Evolutionary conservation across 1,140 invertebrate species (phyloP).

Genomic region (Aphaenogaster floridana): DNA sequence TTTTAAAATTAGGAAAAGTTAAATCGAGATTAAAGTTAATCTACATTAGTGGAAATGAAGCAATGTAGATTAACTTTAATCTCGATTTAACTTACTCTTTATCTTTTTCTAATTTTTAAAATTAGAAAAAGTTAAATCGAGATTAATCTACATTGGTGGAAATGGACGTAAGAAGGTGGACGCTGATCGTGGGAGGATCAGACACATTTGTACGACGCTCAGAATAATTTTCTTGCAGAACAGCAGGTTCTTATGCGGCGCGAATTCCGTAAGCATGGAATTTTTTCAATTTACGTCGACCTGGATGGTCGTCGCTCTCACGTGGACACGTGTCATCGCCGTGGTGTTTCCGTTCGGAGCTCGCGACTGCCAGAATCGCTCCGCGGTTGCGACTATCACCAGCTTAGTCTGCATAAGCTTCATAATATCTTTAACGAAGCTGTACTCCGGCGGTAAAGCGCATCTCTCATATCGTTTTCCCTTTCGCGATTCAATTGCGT

Average conservation of each 20-base stretch:
- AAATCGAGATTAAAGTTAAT: no score
- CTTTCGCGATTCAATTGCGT: background rate
- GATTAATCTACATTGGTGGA: no score
- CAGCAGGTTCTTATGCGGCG: conserved; percentile 75
- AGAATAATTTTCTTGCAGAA: conserved; percentile 70
- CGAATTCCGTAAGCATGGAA: conserved; percentile 78
- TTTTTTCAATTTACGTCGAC: conserved; percentile 81
- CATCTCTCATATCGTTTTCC: background rate
- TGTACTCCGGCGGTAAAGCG: conserved; percentile 78
- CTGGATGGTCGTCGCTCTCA: conserved; percentile 79
- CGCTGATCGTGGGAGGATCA: background rate
- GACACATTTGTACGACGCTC: background rate
- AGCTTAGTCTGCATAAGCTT: conserved; percentile 75
- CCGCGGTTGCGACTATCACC: conserved; percentile 72
- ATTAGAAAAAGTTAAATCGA: no score
- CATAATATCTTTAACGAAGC: conserved; percentile 78
- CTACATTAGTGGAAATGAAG: no score
- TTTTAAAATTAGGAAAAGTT: no score
- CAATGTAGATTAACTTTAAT: no score
- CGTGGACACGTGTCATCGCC: conserved; percentile 78
- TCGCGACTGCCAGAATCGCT: conserved; percentile 68
- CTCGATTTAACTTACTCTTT: no score
- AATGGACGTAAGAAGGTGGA: background rate
- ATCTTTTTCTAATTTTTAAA: no score
- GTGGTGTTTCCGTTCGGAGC: conserved; percentile 78